Base-by-base conservation (phyloP, 2,113 vertebrate species). In the Meriones unguiculatus region DNA sequence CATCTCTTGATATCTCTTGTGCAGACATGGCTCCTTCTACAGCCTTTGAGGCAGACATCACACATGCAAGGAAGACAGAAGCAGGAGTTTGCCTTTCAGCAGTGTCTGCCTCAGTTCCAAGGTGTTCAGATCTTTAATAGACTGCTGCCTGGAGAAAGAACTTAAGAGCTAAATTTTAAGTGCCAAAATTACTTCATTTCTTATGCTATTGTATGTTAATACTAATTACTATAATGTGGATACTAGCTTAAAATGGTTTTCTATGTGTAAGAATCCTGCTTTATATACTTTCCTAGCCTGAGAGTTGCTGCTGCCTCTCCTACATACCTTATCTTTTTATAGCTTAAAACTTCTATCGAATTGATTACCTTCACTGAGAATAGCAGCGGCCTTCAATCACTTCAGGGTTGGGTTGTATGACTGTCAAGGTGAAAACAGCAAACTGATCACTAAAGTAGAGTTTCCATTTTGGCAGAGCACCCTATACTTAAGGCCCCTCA, bases 1-100 rank as follows among this genome's bases (percentile, higher is more conserved):
- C 96, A 93, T 97, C 75, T 95, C 28, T 59, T 85, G 92, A 87
- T 97, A 93, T 96, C 92, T 96, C 77, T 94, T 32, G 90, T 87
- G 87, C 92, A 97, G 59, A 50, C 41, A 30, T 50, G 28, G 90
- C 59, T 90, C 35, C 46, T 9, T n/a, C 84, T 93, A 91, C 69
- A 89, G 59, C 15, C 46, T 67, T 0, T 82, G 87, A 95, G 93
- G 93, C 38, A 87, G 78, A 84, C 5, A 78, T 32, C 90, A 89
- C 20, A 93, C 32, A 84, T 35, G 38, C 4, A 93, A 92, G 65
- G 78, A 46, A 52, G 0, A 67, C 62, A 95, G 65, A 9, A 88
- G 12, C 32, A 54, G 28, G 96, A 41, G 1, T 84, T 89, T 87
- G 35, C 84, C 89, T 93, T 86, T 75, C 78, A 87, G 88, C 18